Percentiles rank a stretch among this genome's conserved stretches.
Evolutionary conservation across 2,797 vertebrate species (phyloP).

Genomic region (Botia almorhae): DNA sequence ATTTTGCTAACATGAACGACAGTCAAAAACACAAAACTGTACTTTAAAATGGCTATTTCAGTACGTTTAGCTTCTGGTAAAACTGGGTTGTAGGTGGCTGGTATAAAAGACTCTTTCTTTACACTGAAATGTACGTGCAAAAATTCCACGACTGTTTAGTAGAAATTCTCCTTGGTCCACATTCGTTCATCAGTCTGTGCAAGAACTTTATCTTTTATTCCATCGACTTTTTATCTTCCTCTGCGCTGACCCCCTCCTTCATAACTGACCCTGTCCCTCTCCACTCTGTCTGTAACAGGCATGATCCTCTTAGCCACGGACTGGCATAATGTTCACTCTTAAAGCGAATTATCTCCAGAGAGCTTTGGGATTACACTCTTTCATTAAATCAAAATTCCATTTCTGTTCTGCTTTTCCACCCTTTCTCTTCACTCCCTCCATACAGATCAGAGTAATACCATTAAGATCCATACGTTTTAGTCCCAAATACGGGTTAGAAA

Average conservation of each 20-base stretch:
- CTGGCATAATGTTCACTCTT: constrained; percentile 61
- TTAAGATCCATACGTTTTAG: constrained; percentile 77
- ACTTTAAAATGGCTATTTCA: too few relatives aligned
- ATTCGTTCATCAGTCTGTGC: neutral
- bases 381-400: constrained; percentile 76
- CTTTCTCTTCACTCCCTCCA: constrained; percentile 52
- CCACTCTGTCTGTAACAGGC: constrained; percentile 42
- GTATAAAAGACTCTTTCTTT: neutral
- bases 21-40: too few relatives aligned
- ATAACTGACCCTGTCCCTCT: constrained; percentile 33
- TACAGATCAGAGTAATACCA: constrained; percentile 73
- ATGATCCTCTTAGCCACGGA: constrained; percentile 61
- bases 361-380: constrained; percentile 72
- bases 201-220: neutral
- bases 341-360: constrained; percentile 62
- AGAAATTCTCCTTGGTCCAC: neutral
- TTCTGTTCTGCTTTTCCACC: constrained; percentile 63
- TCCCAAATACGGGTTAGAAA: constrained; percentile 66
- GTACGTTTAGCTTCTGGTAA: too few relatives aligned
- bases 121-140: neutral
- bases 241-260: neutral
- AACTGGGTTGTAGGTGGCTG: too few relatives aligned
- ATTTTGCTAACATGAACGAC: too few relatives aligned
- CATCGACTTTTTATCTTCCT: constrained; percentile 2
- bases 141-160: neutral